Evolutionary conservation across 2,888 invertebrate species (phyloP).

Genomic region (Oeneis ivallda): DNA sequence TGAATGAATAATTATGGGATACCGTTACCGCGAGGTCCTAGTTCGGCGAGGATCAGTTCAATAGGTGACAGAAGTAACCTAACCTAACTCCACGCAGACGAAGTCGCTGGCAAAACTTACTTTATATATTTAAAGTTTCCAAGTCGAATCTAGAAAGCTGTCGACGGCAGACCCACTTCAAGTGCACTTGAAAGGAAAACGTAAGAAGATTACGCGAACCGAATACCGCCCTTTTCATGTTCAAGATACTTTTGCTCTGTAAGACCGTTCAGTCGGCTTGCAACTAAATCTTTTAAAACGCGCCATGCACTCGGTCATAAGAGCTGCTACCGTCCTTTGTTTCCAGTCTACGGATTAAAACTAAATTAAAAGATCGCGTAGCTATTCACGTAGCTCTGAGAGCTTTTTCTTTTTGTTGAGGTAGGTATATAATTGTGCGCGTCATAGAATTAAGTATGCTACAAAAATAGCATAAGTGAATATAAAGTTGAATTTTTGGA

Average conservation of each 20-base stretch:
- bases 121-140: constrained; percentile 2
- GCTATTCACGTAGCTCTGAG: not conserved
- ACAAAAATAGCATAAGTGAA: not conserved
- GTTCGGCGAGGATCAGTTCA: no score
- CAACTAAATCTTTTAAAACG: constrained; percentile 24
- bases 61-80: no score
- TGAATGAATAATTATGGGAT: no score
- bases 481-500: not conserved
- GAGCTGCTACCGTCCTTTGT: constrained; percentile 6
- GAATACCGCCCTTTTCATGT: constrained; percentile 28
- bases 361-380: constrained; percentile 14
- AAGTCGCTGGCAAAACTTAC: no score
- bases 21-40: no score
- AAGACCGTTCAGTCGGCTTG: constrained; percentile 22
- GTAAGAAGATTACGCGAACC: constrained; percentile 28
- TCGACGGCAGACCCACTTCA: constrained; percentile 15
- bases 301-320: constrained; percentile 5
- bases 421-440: not conserved
- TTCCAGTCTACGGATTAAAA: constrained; percentile 17
- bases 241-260: constrained; percentile 19
- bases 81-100: no score
- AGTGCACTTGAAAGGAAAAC: constrained; percentile 28
- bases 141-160: constrained; percentile 23
- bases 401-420: not conserved
- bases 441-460: not conserved